Base-by-base conservation (phyloP, 2,113 vertebrate genomes). In the Setophaga coronata region DNA sequence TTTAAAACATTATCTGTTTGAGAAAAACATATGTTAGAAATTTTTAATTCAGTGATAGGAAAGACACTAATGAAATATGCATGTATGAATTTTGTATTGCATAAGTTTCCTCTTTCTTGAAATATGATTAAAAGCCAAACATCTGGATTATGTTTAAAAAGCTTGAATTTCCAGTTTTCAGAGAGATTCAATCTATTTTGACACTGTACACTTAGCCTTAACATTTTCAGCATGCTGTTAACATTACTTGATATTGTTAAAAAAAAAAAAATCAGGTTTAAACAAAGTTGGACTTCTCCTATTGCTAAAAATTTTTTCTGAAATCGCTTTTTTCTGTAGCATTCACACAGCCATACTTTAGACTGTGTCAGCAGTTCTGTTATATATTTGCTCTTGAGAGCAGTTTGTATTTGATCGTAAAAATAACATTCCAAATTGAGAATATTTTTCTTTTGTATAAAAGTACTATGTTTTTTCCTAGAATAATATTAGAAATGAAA, bases 101-200 rank as follows among this genome's bases (percentile, higher is more conserved):
- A 96, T 96, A 98, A 97, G 97, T 97, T 98, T 97, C 90, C 65
- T 97, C 95, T 97, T 97, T 98, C 97, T 98, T 97, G 95, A 98
- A 98, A 97, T 97, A 94, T 97, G 97, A 98, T 98, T 98, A 98
- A 95, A 98, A 98, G 97, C 98, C 97, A 98, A 98, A 98, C 98
- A 98, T 98, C 98, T 98, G 98, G 98, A 98, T 98, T 98, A 97
- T 90, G 83, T 98, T 98, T 97, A 62, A 98, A 98, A 97, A 97
- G 93, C 95, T 97, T 98, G 96, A 97, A 98, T 97, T 97, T 98
- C 94, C 94, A 97, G 92, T 97, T 98, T 98, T 98, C 94, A 93
- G 96, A 97, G 95, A 96, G 97, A 97, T 97, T 96, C 91, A 92
- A 97, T 98, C 97, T 97, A 97, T 98, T 98, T 98, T 97, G 97